Evolutionary conservation across 2,888 invertebrate genomes (phyloP), one percentile per base, ranked within the genome.

Genomic region (Drosophila mulleri): DNA sequence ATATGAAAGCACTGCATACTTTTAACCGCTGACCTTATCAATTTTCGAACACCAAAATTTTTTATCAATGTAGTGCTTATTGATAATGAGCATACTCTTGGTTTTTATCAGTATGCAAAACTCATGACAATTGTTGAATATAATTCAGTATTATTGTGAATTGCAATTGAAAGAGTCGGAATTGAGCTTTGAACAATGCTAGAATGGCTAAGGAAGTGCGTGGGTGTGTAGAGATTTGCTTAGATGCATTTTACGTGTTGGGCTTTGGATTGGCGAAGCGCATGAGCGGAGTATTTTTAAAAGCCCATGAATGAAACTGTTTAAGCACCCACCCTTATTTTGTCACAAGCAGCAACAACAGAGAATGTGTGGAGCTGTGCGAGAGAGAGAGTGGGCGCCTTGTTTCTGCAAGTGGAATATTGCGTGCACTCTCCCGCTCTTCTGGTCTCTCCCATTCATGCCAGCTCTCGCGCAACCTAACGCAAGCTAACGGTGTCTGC

Each of bases 401-500:
- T 50, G 32, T 8, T 2, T 32, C 3, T 18, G 32, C 32, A 14
- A 32, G n/a, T 18, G 12, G 18, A 32, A 32, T 32, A 18, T 18
- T 18, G 18, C 50, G 18, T 50, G 32, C 32, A n/a, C n/a, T 14
- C 29, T 20, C 35, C 29, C 16, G 16, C 47, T 41, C 57, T 57
- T 42, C 35, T 39, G 18, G 20, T 16, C 39, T 47, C 48, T 57
- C 44, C 29, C 23, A 18, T 52, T 59, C 26, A 26, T 52, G 37
- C 39, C 48, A 37, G 26, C 62, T 62, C 53, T 48, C 42, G 57
- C 68, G 56, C 68, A 68, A 48, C 58, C 50, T n/a, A n/a, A n/a
- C n/a, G n/a, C n/a, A n/a, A 69, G 59, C 61, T 82, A 80, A 86
- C 82, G 79, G 75, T 76, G 69, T 66, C 67, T 73, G 68, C 64